Evolutionary conservation across 1,140 invertebrate genomes (phyloP).

Genomic region (Laupala kohalensis): DNA sequence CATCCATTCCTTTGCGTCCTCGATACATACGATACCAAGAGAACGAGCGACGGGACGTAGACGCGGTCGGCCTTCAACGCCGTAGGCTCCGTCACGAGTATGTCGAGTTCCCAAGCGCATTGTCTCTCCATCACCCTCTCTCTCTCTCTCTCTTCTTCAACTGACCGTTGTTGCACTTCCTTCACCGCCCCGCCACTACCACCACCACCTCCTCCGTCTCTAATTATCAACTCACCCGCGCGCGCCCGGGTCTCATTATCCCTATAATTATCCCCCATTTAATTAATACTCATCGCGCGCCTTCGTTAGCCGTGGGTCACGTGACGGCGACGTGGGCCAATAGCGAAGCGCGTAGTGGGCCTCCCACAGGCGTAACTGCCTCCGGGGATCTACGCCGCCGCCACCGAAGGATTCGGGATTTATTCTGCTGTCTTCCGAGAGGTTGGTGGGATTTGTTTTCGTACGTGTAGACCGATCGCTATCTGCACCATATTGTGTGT

Average conservation of each 20-base stretch:
- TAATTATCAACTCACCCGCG: too few species aligned
- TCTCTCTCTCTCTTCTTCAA: too few species aligned
- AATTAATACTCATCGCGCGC: background rate
- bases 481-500: background rate
- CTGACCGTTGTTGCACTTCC: background rate
- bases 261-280: background rate
- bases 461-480: background rate
- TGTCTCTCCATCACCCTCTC: background rate
- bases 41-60: too few species aligned
- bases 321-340: background rate
- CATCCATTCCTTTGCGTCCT: too few species aligned
- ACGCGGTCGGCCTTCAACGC: background rate
- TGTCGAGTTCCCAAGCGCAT: background rate
- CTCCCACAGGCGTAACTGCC: background rate
- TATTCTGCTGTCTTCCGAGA: background rate
- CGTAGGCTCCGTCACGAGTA: background rate
- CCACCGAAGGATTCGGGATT: background rate
- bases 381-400: background rate
- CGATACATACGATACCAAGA: too few species aligned
- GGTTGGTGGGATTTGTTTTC: background rate
- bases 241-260: background rate
- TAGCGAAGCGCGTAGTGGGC: background rate
- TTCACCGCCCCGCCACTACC: too few species aligned
- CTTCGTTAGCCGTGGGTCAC: background rate
- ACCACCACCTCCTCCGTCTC: background rate